Evolutionary conservation across 2,113 vertebrate genomes (phyloP), one percentile per base, ranked within the genome.

Genomic region (Poecile atricapillus): DNA sequence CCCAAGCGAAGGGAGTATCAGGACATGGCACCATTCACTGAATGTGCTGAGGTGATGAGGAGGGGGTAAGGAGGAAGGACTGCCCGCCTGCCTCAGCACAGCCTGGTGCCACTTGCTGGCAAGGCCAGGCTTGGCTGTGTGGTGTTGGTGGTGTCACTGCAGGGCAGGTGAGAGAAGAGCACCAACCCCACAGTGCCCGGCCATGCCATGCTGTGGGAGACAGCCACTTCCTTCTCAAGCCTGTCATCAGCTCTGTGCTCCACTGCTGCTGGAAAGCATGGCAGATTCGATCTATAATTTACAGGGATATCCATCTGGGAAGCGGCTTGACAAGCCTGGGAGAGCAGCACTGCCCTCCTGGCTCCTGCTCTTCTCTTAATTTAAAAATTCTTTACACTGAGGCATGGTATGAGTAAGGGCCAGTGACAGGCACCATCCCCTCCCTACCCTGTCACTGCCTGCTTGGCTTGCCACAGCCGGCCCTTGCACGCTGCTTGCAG

Each of bases 241-340:
- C 53, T 2, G 0, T 93, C 83, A 69, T 9, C 52, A 71, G 77
- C 78, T 86, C 19, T 0, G 8, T 65, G 95, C 87, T 95, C 60
- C 5, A 2, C 63, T 8, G 74, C 78, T 86, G 92, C 88, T 56
- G 84, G 81, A 62, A 83, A 91, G 83, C 10, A 2, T 22, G 7
- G 77, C 1, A 21, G 81, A 76, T 82, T 44, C 39, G 31, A 95
- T 94, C 81, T 86, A 83, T 97, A 92, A 96, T 95, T 97, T 84
- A 96, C 64, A 89, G 81, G 79, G 27, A 63, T 30, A 86, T 65
- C 80, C 23, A 2, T 46, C 93, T 87, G 55, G 89, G 83, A 76
- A 94, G 39, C 5, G 0, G 77, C 92, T 77, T 2, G 4, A 58
- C 5, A 18, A 87, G 75, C 71, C 63, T 70, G 76, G 82, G 92